These are phyloP conservation scores for Achlya flavicornis DNA, from an alignment of 2,888 invertebrate species.

Conservation along the genomic window DNA sequence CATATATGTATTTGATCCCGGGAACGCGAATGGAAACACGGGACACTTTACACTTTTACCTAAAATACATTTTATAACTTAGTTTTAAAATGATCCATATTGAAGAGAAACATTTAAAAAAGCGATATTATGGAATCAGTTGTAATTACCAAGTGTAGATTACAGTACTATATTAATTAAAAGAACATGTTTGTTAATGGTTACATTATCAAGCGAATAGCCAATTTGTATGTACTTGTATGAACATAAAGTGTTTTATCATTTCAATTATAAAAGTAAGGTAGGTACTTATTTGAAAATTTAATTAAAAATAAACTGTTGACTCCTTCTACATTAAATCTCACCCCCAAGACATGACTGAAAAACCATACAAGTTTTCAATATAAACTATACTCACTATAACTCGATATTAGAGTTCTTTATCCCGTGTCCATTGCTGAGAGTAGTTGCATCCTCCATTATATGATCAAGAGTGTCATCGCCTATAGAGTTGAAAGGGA, in stretches of 20 bases:
- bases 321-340: no score
- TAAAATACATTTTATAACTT: neutral
- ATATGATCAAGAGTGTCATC: constrained; percentile 91
- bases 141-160: neutral
- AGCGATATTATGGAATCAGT: neutral
- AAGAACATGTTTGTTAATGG: neutral
- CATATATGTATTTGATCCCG: no score
- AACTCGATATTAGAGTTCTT: constrained; percentile 84
- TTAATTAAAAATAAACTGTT: no score
- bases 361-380: neutral
- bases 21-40: no score
- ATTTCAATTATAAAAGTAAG: neutral
- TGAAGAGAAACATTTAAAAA: neutral
- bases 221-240: neutral
- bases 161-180: neutral
- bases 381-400: constrained; percentile 75
- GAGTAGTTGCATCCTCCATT: constrained; percentile 82
- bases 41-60: neutral
- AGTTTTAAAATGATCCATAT: neutral
- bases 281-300: no score
- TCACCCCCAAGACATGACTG: no score
- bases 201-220: neutral
- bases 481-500: constrained; percentile 95
- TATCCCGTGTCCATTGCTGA: constrained; percentile 83
- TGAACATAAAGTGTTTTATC: neutral